Evolutionary conservation across 2,888 invertebrate species (phyloP).

Genomic region (Sphecodes monilicornis): DNA sequence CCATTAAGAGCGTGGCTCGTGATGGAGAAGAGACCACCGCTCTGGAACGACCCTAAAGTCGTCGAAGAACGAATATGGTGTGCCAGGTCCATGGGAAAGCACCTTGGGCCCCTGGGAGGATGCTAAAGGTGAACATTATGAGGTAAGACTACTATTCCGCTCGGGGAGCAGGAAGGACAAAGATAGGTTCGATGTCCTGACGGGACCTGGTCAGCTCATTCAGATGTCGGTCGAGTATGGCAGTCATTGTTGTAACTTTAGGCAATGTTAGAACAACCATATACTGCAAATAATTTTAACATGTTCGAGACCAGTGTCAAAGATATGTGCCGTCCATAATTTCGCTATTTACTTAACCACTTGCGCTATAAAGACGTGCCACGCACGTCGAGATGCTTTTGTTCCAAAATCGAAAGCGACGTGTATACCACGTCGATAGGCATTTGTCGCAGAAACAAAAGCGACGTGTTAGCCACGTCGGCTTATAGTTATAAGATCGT

Average conservation of each 20-base stretch:
- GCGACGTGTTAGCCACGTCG: too few relatives aligned
- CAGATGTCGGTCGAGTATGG: constrained; percentile 41
- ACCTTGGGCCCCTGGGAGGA: constrained; percentile 53
- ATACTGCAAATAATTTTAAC: neutral
- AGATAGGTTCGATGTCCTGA: constrained; percentile 71
- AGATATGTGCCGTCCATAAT: too few relatives aligned
- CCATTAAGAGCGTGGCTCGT: constrained; percentile 54
- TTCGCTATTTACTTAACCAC: too few relatives aligned
- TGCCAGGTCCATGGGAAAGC: constrained; percentile 70
- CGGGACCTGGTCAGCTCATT: constrained; percentile 53
- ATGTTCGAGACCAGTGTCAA: neutral
- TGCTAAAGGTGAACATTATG: constrained; percentile 73
- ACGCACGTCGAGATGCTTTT: too few relatives aligned
- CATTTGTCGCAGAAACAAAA: too few relatives aligned
- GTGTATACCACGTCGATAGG: too few relatives aligned
- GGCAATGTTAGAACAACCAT: neutral
- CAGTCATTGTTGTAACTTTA: constrained; percentile 22
- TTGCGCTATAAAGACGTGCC: too few relatives aligned
- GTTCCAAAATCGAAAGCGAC: too few relatives aligned
- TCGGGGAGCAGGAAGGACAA: constrained; percentile 42
- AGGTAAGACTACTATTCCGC: constrained; percentile 58
- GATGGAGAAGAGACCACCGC: constrained; percentile 51
- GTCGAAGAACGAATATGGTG: constrained; percentile 69
- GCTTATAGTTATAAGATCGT: too few relatives aligned
- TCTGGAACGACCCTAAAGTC: constrained; percentile 47